Conservation (phyloP, 2,113 vertebrate species). For the Trematocara marginatum region DNA sequence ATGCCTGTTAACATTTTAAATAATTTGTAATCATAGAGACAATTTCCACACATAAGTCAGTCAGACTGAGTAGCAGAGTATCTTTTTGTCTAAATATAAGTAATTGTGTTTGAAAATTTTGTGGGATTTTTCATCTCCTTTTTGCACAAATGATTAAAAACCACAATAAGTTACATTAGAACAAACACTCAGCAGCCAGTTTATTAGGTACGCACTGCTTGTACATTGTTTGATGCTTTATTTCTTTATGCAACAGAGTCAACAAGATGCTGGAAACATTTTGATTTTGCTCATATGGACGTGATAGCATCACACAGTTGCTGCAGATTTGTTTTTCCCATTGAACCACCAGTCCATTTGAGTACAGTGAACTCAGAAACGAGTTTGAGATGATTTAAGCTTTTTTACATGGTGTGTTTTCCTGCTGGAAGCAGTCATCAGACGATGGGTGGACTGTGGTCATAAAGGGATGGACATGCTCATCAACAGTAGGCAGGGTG, state of each 20-base stretch:
- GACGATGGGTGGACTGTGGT: background rate
- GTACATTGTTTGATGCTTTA: background rate
- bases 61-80: background rate
- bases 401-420: background rate
- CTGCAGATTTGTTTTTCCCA: background rate
- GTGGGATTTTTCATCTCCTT: rapidly evolving
- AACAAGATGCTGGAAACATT: background rate
- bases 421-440: background rate
- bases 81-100: background rate
- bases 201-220: background rate
- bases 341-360: background rate
- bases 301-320: background rate
- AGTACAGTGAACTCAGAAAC: background rate
- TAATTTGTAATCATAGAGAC: background rate
- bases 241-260: background rate
- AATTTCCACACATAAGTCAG: background rate
- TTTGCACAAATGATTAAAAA: background rate
- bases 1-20: background rate
- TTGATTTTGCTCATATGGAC: background rate
- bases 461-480: background rate
- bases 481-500: background rate
- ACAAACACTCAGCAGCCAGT: rapidly evolving
- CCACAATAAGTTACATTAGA: background rate
- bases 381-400: background rate
- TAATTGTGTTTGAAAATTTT: background rate